Percentiles rank a stretch among this genome's conserved stretches.
phyloP scores from a whole-genome alignment of 2,797 vertebrate genomes.

The Danio kyathit region DNA sequence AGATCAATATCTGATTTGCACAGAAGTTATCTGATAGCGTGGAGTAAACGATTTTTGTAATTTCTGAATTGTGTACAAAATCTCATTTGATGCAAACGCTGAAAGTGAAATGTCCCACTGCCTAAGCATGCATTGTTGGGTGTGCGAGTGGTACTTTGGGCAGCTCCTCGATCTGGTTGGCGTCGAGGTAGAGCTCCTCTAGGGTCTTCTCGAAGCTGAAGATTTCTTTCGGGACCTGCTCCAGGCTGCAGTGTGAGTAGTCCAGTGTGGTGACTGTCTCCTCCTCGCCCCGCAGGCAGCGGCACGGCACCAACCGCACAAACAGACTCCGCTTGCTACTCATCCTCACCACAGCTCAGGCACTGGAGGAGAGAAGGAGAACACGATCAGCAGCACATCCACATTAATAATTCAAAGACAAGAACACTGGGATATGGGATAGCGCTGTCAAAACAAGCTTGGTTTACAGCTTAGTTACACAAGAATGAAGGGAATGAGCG shows the following conservation, averaged over 20 bases:
- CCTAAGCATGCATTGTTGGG: not conserved
- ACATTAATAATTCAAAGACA: not conserved
- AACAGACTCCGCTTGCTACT: constrained; percentile 95
- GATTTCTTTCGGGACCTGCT: constrained; percentile 99
- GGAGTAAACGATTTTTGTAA: no score
- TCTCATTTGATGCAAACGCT: no score
- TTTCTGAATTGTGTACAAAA: no score
- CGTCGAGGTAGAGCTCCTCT: constrained; percentile 98
- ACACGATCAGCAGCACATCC: constrained; percentile 3
- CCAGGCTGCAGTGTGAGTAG: constrained; percentile 99
- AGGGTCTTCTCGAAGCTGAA: constrained; percentile 98
- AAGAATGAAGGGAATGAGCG: not conserved
- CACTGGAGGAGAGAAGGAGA: constrained; percentile 73
- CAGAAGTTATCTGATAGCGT: no score
- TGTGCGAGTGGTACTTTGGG: constrained; percentile 86
- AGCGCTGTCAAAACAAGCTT: constrained; percentile 25
- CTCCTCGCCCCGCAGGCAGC: constrained; percentile 97
- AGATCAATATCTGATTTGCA: no score
- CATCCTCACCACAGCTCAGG: constrained; percentile 87
- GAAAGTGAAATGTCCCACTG: not conserved
- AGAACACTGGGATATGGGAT: constrained; percentile 14
- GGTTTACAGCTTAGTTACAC: constrained; percentile 23
- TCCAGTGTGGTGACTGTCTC: constrained; percentile 95
- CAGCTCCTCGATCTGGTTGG: constrained; percentile 99
- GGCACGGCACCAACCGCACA: constrained; percentile 97